A percentile compares a stretch with the other conserved stretches of the same genome.
Conservation (phyloP, 1,140 invertebrate species). For the Pseudomyrmex flavicornis region DNA sequence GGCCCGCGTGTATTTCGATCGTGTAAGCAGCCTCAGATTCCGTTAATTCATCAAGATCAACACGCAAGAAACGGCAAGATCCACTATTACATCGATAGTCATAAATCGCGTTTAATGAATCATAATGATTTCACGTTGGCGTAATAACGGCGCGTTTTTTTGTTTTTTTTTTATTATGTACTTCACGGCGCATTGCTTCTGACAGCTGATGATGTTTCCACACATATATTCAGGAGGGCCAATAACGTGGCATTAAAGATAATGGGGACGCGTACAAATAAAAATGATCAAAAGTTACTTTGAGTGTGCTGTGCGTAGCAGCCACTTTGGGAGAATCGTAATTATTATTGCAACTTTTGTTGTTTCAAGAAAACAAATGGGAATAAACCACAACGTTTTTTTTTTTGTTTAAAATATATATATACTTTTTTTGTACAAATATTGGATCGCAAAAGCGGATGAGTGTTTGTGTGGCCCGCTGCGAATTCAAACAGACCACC, state of each 20-base stretch:
- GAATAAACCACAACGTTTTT: too few species aligned
- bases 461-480: background rate
- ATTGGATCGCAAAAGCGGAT: background rate
- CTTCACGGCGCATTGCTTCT: background rate
- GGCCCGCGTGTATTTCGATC: background rate
- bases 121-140: conserved; percentile 43
- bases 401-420: background rate
- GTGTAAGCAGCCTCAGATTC: background rate
- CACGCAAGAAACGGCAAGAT: conserved; percentile 5
- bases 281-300: background rate
- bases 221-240: background rate
- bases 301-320: too few species aligned
- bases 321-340: too few species aligned
- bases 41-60: conserved; percentile 31
- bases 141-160: conserved; percentile 39
- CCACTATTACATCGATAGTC: conserved; percentile 21
- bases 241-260: background rate
- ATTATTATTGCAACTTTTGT: too few species aligned
- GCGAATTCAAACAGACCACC: conserved; percentile 69
- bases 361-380: too few species aligned
- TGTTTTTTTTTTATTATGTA: background rate
- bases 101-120: conserved; percentile 57
- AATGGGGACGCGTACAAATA: background rate
- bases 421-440: background rate
- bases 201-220: conserved; percentile 26